A percentile compares a stretch with the other conserved stretches of the same genome.
Conservation (phyloP, 2,888 invertebrate genomes). For the Sepiola atlantica region DNA sequence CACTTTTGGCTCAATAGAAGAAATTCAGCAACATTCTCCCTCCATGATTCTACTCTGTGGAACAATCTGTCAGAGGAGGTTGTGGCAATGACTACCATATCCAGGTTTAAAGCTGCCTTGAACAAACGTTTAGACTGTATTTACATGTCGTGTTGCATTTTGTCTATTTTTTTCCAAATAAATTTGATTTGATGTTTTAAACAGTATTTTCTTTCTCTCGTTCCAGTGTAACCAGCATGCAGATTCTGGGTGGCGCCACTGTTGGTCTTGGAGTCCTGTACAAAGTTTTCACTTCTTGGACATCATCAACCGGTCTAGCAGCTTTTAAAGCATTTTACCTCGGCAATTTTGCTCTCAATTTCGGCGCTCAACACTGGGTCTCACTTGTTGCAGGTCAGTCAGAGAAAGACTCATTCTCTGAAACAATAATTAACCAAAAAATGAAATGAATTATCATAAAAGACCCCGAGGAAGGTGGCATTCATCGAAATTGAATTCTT, state of each 20-base stretch:
- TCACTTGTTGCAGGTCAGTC: constrained; percentile 37
- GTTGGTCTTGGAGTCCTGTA: neutral
- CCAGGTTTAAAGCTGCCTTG: no score
- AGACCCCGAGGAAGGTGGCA: no score
- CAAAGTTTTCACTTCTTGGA: constrained; percentile 33
- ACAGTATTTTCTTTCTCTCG: neutral
- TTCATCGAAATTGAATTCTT: no score
- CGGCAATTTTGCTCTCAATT: neutral
- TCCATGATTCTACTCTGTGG: no score
- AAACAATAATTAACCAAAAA: neutral
- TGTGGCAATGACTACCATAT: no score
- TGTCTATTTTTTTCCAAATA: neutral
- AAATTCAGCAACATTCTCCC: no score
- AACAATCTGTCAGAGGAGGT: no score
- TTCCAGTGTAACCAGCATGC: neutral
- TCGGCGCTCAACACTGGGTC: constrained; percentile 38
- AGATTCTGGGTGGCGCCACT: neutral
- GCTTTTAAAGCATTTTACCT: constrained; percentile 3
- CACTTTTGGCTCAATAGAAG: no score
- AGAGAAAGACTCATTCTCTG: neutral
- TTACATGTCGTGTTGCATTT: neutral
- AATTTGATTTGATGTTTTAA: neutral
- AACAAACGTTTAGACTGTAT: no score
- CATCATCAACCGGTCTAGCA: neutral
- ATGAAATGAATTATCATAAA: neutral